Evolutionary conservation across 2,888 invertebrate species (phyloP).

Genomic region (Caenorhabditis sinica): DNA sequence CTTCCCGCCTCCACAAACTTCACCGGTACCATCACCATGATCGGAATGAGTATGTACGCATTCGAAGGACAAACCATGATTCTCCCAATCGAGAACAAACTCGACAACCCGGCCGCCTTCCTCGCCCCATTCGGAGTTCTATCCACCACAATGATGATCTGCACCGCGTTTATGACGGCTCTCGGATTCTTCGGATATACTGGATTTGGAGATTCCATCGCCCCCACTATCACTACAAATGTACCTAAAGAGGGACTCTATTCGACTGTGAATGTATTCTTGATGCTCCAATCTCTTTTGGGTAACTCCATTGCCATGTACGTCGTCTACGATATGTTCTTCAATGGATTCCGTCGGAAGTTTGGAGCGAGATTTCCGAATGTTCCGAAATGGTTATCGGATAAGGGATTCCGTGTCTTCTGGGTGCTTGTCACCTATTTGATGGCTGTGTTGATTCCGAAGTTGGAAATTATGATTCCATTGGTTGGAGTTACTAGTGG

Average conservation of each 20-base stretch:
- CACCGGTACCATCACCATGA: conserved; percentile 80
- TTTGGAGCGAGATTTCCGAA: conserved; percentile 81
- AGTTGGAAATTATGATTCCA: conserved; percentile 90
- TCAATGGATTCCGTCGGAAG: conserved; percentile 83
- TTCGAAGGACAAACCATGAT: conserved; percentile 84
- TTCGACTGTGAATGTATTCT: conserved; percentile 81
- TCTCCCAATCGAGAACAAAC: conserved; percentile 83
- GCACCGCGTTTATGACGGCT: conserved; percentile 80
- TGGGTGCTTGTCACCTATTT: conserved; percentile 85
- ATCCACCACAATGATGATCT: conserved; percentile 83
- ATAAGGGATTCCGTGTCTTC: conserved; percentile 82
- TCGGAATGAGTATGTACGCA: conserved; percentile 84
- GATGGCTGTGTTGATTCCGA: conserved; percentile 91
- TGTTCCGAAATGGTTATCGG: conserved; percentile 74
- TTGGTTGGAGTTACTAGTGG: conserved; percentile 93
- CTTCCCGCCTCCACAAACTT: conserved; percentile 82
- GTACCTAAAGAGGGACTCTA: conserved; percentile 82
- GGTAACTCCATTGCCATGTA: conserved; percentile 84
- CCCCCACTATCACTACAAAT: conserved; percentile 82
- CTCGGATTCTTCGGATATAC: conserved; percentile 84
- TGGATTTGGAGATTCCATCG: conserved; percentile 79
- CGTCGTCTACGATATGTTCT: conserved; percentile 83
- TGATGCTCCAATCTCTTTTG: conserved; percentile 83
- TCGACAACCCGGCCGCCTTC: conserved; percentile 82
- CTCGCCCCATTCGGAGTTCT: conserved; percentile 82